A percentile compares a stretch with the other conserved stretches of the same genome.
phyloP scores from a whole-genome alignment of 2,113 vertebrate genomes.

The Serinus canaria region DNA sequence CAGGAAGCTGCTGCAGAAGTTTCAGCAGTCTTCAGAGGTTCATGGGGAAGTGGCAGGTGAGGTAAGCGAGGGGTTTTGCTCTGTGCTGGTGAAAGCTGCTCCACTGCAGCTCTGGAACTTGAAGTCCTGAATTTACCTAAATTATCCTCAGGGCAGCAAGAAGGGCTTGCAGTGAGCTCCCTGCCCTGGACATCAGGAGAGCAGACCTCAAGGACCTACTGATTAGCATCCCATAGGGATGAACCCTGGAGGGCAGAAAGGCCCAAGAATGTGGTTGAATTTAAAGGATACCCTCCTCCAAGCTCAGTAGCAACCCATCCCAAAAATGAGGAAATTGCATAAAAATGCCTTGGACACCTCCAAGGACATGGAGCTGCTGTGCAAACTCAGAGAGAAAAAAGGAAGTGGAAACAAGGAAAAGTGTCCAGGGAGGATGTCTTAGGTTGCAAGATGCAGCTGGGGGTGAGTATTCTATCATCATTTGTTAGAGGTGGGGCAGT shows the following conservation, averaged over 20 bases:
- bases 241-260: background rate
- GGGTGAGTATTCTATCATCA: background rate
- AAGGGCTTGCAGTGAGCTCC: background rate
- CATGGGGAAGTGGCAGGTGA: accelerated
- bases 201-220: background rate
- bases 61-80: background rate
- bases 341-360: background rate
- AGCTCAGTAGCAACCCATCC: background rate
- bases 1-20: background rate
- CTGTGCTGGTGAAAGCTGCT: background rate
- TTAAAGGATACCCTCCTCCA: background rate
- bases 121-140: background rate
- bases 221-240: too few species aligned
- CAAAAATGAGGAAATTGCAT: background rate
- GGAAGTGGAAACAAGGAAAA: background rate
- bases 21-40: background rate
- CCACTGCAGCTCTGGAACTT: background rate
- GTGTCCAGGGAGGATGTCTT: background rate
- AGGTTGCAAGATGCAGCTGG: background rate
- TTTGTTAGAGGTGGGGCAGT: background rate
- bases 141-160: background rate
- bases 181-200: background rate
- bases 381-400: background rate
- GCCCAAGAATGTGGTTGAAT: background rate
- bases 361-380: background rate